Evolutionary conservation across 2,797 vertebrate species (phyloP), one percentile per base, ranked within the genome.

Genomic region (Schizopygopsis malacanthus): DNA sequence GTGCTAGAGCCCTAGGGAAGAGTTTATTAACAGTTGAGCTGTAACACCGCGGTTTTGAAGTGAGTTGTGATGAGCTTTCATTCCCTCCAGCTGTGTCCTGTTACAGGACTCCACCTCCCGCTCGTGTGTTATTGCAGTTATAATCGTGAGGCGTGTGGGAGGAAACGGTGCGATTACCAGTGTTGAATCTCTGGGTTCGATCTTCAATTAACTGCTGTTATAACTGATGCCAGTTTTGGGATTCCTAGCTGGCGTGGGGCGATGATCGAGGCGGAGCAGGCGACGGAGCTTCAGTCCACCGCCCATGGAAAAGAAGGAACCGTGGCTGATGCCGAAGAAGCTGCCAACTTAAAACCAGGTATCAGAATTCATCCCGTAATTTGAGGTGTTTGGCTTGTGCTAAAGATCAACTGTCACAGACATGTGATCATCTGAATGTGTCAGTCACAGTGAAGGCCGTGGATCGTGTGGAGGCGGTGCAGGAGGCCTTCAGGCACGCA

Each of bases 401-500:
- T 61, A 28, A 47, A 50, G 8, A 11, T 9, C 50, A 33, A 16
- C 12, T 3, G 4, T 54, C 47, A 25, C 15, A 56, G 67, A 16
- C 2, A 18, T 75, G 47, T 72, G 41, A 72, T 52, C 45, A 20
- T 52, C 13, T 41, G 28, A 69, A 84, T 50, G 59, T 33, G 43
- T 41, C 22, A 83, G 85, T 79, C 33, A 81, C 89, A 10, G 82
- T 76, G 43, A 91, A 13, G 25, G 6, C 79, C 2, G 85, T 86
- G 61, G 92, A 95, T n/a, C 94, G 96, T 0, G 95, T 96, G 90
- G 88, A 95, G 90, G 96, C 94, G 0, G 98, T 99, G 65, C 92
- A 96, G 0, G 95, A 97, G 15, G 96, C 97, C 0, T 99, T 99
- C 93, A 96, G 91, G n/a, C 98, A 99, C 0, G 98, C 98, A 0